Conservation (phyloP, 2,797 vertebrate genomes). For the Cebuella pygmaea region DNA sequence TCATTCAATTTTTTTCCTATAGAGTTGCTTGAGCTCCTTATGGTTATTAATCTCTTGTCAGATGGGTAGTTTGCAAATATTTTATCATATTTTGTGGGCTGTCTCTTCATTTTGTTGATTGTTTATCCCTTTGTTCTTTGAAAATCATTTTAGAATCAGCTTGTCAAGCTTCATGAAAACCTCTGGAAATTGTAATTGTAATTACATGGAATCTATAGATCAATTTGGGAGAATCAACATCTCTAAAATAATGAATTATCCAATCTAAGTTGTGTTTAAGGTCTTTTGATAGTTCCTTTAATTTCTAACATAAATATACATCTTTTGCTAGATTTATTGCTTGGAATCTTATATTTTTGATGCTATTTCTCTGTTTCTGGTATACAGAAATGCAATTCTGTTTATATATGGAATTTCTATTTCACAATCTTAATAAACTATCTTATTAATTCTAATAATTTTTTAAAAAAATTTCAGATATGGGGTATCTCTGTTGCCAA, state of each 20-base stretch:
- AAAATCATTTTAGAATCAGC: background rate
- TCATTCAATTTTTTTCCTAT: too few relatives aligned
- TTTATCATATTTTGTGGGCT: too few relatives aligned
- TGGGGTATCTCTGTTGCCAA: too few relatives aligned
- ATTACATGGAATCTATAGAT: background rate
- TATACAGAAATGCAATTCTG: background rate
- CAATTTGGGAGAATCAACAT: background rate
- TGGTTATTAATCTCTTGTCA: too few relatives aligned
- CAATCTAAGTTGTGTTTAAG: background rate
- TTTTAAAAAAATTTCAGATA: background rate
- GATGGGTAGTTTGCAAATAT: too few relatives aligned
- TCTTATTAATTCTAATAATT: background rate
- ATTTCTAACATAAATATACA: constrained; percentile 24
- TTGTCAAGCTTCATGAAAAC: background rate
- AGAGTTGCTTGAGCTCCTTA: too few relatives aligned
- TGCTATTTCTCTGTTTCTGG: background rate
- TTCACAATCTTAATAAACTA: background rate
- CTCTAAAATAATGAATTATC: background rate
- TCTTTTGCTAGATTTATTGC: constrained; percentile 22
- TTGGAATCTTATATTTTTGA: background rate
- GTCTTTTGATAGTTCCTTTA: background rate
- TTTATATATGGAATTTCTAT: background rate
- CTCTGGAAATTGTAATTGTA: background rate
- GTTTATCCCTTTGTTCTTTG: background rate
- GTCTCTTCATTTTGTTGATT: too few relatives aligned